Base-by-base conservation (phyloP, 1,140 invertebrate species). In the Polypedilum vanderplanki region DNA sequence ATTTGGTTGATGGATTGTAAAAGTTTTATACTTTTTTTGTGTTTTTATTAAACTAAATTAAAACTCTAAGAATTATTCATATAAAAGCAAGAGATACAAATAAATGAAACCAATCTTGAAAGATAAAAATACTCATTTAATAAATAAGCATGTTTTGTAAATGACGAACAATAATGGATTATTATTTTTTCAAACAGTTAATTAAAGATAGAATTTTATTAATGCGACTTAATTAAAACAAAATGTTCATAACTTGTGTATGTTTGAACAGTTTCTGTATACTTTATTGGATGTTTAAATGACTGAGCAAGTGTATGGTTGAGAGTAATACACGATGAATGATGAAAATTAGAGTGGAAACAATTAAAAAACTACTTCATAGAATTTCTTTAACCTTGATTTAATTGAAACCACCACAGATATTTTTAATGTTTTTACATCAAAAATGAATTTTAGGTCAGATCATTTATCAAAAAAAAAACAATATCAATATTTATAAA, bases 381-480 rank as follows among this genome's bases (percentile, higher is more conserved):
- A n/a, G 12, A 12, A 57, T 57, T 57, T 57, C 12, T 12, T 15
- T 57, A 57, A 57, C 46, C 46, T n/a, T 57, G 46, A 12, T 46
- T 46, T 46, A 46, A 57, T 57, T 12, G 3, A 33, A 33, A 33
- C 24, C 24, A 33, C n/a, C n/a, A 57, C 41, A 57, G 1, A 12
- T 57, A n/a, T 57, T 46, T 46, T 57, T 12, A n/a, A 57, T 57
- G 15, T 57, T 57, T n/a, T n/a, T n/a, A 57, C n/a, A 57, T 57
- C n/a, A 57, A 12, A 57, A 33, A 33, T 3, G 5, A 33, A 33
- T 33, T 33, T n/a, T 8, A n/a, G 41, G 46, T 57, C 46, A n/a
- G 4, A 15, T 57, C 3, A 57, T 57, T 57, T 12, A 57, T 57
- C 7, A 46, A 12, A 12, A 12, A 46, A n/a, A n/a, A n/a, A n/a